Conservation (phyloP, 1,140 invertebrate genomes). For the Drosophila tristis region DNA sequence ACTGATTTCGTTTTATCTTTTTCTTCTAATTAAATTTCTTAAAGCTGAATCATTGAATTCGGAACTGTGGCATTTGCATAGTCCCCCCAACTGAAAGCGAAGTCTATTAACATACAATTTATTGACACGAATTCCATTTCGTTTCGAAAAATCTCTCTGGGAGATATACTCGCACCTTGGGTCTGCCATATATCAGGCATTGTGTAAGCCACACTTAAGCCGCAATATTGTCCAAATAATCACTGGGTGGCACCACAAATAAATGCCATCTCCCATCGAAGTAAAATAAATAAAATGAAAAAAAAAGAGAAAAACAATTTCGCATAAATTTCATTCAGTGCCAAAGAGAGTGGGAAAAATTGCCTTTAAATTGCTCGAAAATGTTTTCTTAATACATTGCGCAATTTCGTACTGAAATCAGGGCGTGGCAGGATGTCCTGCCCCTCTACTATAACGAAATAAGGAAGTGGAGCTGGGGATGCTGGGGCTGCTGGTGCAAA, state of each 20-base stretch:
- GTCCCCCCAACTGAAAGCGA: constrained; percentile 18
- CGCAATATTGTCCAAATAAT: constrained; percentile 53
- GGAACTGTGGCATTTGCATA: constrained; percentile 52
- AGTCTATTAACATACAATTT: constrained; percentile 72
- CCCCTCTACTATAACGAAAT: constrained; percentile 21
- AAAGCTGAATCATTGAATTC: constrained; percentile 33
- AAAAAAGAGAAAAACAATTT: constrained; percentile 35
- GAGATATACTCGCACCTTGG: constrained; percentile 19
- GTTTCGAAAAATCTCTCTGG: constrained; percentile 4
- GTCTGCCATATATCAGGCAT: constrained; percentile 26
- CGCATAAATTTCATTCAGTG: constrained; percentile 29
- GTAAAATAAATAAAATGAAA: constrained; percentile 8
- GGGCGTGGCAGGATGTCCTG: constrained; percentile 25
- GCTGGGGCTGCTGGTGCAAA: background rate
- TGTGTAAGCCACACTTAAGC: constrained; percentile 46
- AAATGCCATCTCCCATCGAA: constrained; percentile 26
- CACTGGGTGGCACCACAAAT: constrained; percentile 23
- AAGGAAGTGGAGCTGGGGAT: background rate
- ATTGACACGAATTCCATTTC: constrained; percentile 36
- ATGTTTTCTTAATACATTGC: constrained; percentile 66
- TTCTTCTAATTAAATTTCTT: constrained; percentile 38
- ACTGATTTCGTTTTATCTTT: background rate
- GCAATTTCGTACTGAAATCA: constrained; percentile 56
- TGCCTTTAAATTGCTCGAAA: constrained; percentile 62
- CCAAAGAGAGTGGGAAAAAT: constrained; percentile 21